Evolutionary conservation across 2,797 vertebrate genomes (phyloP), one percentile per base, ranked within the genome.

Genomic region (Epinephelus malabaricus): DNA sequence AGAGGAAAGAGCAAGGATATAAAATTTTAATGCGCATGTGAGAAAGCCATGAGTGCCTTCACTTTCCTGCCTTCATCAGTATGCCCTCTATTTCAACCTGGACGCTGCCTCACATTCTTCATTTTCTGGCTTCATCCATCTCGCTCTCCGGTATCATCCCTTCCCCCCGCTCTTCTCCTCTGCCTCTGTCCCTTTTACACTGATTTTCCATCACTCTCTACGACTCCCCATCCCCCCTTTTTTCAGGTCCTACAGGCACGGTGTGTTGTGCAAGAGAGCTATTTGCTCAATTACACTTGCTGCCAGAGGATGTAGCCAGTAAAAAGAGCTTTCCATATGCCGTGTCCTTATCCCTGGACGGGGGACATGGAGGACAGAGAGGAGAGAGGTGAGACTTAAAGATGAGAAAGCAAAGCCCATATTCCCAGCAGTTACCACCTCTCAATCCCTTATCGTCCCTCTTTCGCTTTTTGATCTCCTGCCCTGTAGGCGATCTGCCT

Each of bases 221-320:
- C 1, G 19, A 27, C 68, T 65, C 43, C 82, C 62, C 74, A 49
- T 54, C 79, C 83, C 78, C 82, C 79, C 67, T 68, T 46, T 34
- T 66, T 68, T 38, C 4, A 5, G 27, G 43, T 60, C 73, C 71
- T 78, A 51, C 17, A 47, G 69, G 75, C 71, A 46, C 56, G 17
- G 61, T 51, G 59, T 43, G 27, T 73, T 82, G 69, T 61, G 67
- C 79, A 78, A 59, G 54, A 82, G 62, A 81, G 79, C 72, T 76
- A 88, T 90, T 89, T 84, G 66, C 82, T 84, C 86, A 64, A 88
- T 91, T 86, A 87, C 71, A 87, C 86, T 73, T 76, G 65, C 86
- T 88, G 86, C 87, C 88, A 84, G 83, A 87, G 19, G 71, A 92
- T 10, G 80, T 19, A n/a, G 54, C 70, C 64, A 5, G 72, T 65